A percentile compares a stretch with the other conserved stretches of the same genome.
Conservation (phyloP, 2,888 invertebrate genomes). For the Ichneumon xanthorius region DNA sequence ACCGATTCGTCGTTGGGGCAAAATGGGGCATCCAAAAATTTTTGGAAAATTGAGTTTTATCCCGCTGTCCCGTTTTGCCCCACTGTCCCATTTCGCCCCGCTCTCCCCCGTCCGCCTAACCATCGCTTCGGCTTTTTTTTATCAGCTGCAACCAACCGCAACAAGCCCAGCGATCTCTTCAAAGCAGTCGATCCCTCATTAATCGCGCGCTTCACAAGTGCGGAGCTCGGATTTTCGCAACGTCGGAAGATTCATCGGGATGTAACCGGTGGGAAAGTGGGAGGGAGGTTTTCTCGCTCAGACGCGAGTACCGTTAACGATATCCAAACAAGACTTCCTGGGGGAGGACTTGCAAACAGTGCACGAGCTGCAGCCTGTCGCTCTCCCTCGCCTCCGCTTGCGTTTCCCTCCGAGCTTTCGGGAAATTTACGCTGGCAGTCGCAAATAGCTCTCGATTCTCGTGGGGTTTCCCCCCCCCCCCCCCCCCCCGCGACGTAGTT, state of each 20-base stretch:
- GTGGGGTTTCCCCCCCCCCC: slow-evolving; percentile 12
- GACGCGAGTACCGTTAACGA: slow-evolving; percentile 80
- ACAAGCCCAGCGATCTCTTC: background rate
- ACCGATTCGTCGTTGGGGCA: too few species aligned
- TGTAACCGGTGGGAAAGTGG: slow-evolving; percentile 13
- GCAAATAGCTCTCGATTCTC: slow-evolving; percentile 65
- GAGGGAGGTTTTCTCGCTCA: slow-evolving; percentile 49
- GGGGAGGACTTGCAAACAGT: slow-evolving; percentile 58
- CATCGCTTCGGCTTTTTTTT: too few species aligned
- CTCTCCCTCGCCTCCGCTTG: slow-evolving; percentile 24
- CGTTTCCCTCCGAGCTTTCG: slow-evolving; percentile 51
- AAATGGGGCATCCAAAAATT: too few species aligned
- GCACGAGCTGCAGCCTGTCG: slow-evolving; percentile 38
- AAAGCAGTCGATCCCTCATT: slow-evolving; percentile 44
- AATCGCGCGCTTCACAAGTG: slow-evolving; percentile 31
- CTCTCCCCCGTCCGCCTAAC: too few species aligned
- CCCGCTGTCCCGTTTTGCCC: too few species aligned
- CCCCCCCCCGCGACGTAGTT: slow-evolving; percentile 17
- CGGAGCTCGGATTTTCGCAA: slow-evolving; percentile 5
- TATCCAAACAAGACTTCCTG: slow-evolving; percentile 79
- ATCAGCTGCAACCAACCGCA: background rate
- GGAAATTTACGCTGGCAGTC: slow-evolving; percentile 65
- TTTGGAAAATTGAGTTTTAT: too few species aligned
- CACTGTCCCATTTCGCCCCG: too few species aligned
- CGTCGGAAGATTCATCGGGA: slow-evolving; percentile 32